These are phyloP conservation scores for Megatriorchis doriae DNA, from an alignment of 2,113 vertebrate genomes.

Conservation along the genomic window DNA sequence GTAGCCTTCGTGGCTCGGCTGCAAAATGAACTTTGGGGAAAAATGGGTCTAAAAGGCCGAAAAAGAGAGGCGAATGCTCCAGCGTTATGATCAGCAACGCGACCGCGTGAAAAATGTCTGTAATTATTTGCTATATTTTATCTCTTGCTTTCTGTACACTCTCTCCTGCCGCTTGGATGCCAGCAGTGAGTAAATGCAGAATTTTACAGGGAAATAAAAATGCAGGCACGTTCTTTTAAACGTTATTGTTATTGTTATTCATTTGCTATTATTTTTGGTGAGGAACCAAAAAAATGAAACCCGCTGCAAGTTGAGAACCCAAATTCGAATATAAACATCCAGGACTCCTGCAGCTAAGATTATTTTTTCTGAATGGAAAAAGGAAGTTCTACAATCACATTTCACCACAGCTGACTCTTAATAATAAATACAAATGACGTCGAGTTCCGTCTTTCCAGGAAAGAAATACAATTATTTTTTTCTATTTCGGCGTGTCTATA, in stretches of 20 bases:
- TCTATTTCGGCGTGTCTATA: not conserved
- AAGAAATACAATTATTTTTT: slow-evolving; percentile 50
- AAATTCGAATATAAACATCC: slow-evolving; percentile 55
- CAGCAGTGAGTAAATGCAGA: not conserved
- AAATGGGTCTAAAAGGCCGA: not conserved
- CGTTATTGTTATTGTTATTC: slow-evolving; percentile 34
- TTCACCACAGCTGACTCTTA: slow-evolving; percentile 67
- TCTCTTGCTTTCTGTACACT: not conserved
- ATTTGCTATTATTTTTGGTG: slow-evolving; percentile 56
- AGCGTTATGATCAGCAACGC: not conserved
- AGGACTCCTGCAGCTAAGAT: slow-evolving; percentile 65
- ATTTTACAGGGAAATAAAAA: slow-evolving; percentile 54
- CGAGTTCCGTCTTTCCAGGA: slow-evolving; percentile 66
- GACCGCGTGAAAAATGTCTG: not conserved
- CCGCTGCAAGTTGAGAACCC: slow-evolving; percentile 19
- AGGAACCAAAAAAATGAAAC: slow-evolving; percentile 52
- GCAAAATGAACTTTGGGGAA: not conserved
- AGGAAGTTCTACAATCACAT: slow-evolving; percentile 67
- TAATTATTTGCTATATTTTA: not conserved
- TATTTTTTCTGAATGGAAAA: slow-evolving; percentile 68
- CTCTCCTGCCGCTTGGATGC: not conserved
- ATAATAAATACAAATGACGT: slow-evolving; percentile 70
- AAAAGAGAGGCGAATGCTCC: not conserved
- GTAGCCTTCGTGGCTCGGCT: not conserved
- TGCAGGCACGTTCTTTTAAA: not conserved